Evolutionary conservation across 2,797 vertebrate genomes (phyloP).

Genomic region (Eulemur albifrons): DNA sequence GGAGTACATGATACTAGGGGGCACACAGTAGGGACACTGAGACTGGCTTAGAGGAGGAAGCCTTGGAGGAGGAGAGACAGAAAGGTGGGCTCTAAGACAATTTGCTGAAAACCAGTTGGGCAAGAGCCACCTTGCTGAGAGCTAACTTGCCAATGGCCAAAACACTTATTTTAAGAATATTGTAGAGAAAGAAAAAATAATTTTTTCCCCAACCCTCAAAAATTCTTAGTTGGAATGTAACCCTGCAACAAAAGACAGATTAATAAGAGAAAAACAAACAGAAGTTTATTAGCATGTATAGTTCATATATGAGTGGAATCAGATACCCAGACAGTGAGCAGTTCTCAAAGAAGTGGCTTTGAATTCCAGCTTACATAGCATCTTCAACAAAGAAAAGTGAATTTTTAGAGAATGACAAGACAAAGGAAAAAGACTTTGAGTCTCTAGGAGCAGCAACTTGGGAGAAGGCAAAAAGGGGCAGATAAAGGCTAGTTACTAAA

Average conservation of each 20-base stretch:
- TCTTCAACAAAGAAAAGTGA: background rate
- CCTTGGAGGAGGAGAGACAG: background rate
- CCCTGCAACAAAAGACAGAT: background rate
- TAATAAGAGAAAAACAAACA: background rate
- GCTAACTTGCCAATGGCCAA: background rate
- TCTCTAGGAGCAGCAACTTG: background rate
- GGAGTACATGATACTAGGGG: background rate
- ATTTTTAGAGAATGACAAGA: background rate
- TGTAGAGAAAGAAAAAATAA: background rate
- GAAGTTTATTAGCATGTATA: background rate
- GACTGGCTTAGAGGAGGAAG: background rate
- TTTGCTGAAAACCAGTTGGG: background rate
- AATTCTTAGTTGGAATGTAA: background rate
- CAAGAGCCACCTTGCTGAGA: background rate
- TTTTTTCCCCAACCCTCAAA: background rate
- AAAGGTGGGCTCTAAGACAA: background rate
- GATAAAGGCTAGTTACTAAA: background rate
- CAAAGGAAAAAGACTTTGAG: background rate
- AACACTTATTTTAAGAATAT: background rate
- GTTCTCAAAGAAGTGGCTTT: background rate
- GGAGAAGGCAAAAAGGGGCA: background rate
- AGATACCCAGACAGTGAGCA: background rate
- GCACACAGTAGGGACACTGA: background rate
- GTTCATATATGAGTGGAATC: background rate
- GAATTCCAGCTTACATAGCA: background rate